A percentile compares a stretch with the other conserved stretches of the same genome.
Conservation (phyloP, 2,797 vertebrate species). For the Chloroceryle amazona region DNA sequence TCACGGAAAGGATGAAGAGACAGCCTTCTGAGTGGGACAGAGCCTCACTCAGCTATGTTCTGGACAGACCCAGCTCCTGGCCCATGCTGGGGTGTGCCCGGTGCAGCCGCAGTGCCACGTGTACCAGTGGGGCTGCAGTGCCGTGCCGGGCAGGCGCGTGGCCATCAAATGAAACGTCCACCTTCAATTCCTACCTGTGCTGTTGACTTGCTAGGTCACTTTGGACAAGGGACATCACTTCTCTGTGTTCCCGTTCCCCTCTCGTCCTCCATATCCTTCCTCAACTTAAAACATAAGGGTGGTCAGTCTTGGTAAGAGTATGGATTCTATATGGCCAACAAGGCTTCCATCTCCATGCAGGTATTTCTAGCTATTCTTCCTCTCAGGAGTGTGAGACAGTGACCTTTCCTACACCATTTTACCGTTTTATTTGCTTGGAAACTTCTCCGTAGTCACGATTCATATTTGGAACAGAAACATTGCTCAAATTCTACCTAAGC, state of each 20-base stretch:
- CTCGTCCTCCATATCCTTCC: not conserved
- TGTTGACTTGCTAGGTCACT: not conserved
- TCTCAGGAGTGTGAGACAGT: not conserved
- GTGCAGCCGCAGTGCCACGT: not conserved
- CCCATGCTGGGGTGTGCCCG: not conserved
- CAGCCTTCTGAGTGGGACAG: not conserved
- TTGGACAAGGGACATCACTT: not conserved
- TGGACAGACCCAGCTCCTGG: not conserved
- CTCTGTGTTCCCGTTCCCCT: not conserved
- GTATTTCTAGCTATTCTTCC: not conserved
- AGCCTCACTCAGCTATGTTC: not conserved
- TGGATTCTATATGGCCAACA: not conserved
- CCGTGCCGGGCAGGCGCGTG: not conserved
- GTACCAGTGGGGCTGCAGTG: not conserved
- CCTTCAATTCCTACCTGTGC: not conserved
- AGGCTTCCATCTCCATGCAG: not conserved
- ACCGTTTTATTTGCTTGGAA: not conserved
- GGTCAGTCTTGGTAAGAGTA: not conserved
- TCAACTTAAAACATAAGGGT: not conserved
- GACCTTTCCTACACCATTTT: not conserved
- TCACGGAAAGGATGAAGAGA: not conserved
- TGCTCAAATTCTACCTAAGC: not conserved
- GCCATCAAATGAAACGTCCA: not conserved
- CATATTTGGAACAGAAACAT: accelerated
- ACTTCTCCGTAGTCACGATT: not conserved